Percentiles rank a stretch among this genome's conserved stretches.
These are phyloP conservation scores for Sipha flava DNA, from an alignment of 1,140 invertebrate genomes.

Conservation along the genomic window DNA sequence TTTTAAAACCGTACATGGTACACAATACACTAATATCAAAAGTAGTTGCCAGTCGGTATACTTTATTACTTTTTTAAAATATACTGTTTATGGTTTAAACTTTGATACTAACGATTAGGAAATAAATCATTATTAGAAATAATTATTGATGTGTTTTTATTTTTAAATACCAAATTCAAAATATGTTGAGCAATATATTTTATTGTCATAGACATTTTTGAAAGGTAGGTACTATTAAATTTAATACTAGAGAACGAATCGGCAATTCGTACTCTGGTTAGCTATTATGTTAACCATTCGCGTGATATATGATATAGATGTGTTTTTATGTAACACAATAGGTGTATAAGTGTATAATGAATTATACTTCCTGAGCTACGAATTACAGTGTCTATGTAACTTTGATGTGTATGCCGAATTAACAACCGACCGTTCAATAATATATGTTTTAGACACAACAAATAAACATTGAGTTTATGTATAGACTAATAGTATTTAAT, in stretches of 20 bases:
- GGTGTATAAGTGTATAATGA: background rate
- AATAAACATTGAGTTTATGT: slow-evolving; percentile 14
- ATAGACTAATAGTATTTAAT: slow-evolving; percentile 4
- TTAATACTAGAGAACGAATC: background rate
- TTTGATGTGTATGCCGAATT: background rate
- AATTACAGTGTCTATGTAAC: background rate
- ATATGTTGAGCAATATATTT: slow-evolving; percentile 3
- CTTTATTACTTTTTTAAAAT: no score
- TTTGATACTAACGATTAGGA: background rate
- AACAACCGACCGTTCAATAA: background rate
- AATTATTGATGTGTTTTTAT: background rate
- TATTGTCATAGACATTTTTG: background rate
- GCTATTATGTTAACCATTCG: background rate
- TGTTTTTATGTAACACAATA: background rate
- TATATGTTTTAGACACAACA: slow-evolving; percentile 7
- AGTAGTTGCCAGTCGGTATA: no score
- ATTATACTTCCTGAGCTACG: background rate
- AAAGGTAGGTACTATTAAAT: background rate
- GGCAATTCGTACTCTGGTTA: background rate
- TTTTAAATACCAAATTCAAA: background rate
- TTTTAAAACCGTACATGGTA: no score
- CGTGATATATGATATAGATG: background rate
- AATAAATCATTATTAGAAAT: no score
- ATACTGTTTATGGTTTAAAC: no score
- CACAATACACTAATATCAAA: no score